These are phyloP conservation scores for Anseranas semipalmata DNA, from an alignment of 2,113 vertebrate genomes.

Conservation along the genomic window DNA sequence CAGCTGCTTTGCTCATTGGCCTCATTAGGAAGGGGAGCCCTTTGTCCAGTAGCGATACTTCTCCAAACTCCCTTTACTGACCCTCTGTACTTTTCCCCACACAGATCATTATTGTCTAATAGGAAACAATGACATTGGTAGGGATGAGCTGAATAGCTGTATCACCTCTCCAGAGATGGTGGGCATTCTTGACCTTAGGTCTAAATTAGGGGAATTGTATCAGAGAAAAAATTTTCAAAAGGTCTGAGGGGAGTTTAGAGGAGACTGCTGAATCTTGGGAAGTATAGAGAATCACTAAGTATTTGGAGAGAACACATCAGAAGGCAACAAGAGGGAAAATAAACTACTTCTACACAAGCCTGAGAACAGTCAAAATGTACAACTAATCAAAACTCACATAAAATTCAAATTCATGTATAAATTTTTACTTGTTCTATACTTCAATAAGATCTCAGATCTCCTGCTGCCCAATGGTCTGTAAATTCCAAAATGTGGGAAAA, in stretches of 20 bases:
- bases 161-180: neutral
- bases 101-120: neutral
- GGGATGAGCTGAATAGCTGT: neutral
- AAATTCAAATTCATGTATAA: neutral
- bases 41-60: neutral
- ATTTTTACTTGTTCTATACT: neutral
- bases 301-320: neutral
- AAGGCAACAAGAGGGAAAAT: neutral
- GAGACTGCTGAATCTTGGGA: neutral
- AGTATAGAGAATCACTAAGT: neutral
- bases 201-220: neutral
- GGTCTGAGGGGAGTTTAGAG: neutral
- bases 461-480: neutral
- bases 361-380: neutral
- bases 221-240: neutral
- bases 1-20: neutral
- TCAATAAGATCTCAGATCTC: slow-evolving; percentile 7
- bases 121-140: neutral
- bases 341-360: neutral
- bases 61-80: neutral
- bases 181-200: neutral
- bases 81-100: neutral
- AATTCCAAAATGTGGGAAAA: slow-evolving; percentile 18
- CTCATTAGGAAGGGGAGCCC: neutral
- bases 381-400: neutral